These are phyloP conservation scores for Heloderma charlesbogerti DNA, from an alignment of 2,113 vertebrate species.

Conservation along the genomic window DNA sequence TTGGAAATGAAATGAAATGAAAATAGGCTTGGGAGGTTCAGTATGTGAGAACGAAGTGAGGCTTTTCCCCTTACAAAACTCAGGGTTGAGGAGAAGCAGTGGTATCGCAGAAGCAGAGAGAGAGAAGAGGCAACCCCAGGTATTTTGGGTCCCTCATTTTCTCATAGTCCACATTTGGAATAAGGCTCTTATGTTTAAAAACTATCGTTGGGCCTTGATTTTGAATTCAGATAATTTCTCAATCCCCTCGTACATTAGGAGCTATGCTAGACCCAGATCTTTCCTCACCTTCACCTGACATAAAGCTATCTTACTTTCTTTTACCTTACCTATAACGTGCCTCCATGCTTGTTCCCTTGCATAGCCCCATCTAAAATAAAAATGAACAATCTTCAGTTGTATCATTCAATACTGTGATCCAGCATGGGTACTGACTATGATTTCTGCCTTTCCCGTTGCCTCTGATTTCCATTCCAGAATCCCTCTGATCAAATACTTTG, in stretches of 20 bases:
- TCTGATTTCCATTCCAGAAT: background rate
- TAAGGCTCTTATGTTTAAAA: background rate
- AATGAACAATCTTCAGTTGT: background rate
- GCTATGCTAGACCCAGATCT: background rate
- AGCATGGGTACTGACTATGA: background rate
- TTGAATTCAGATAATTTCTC: too few species aligned
- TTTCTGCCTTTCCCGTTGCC: background rate
- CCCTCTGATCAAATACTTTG: background rate
- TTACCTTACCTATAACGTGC: background rate
- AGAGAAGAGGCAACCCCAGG: background rate
- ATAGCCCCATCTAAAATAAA: background rate
- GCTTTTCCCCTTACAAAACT: background rate
- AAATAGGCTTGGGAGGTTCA: background rate
- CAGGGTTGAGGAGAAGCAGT: background rate
- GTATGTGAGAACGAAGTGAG: background rate
- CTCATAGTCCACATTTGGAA: background rate
- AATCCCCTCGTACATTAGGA: background rate
- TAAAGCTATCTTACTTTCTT: background rate
- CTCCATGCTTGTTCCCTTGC: background rate
- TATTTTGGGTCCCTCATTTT: background rate
- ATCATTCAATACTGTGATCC: background rate
- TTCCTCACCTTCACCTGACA: background rate
- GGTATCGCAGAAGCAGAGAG: background rate
- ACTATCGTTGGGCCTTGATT: background rate
- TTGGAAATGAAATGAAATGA: background rate